These are phyloP conservation scores for Mimas tiliae DNA, from an alignment of 2,888 invertebrate genomes.

Conservation along the genomic window DNA sequence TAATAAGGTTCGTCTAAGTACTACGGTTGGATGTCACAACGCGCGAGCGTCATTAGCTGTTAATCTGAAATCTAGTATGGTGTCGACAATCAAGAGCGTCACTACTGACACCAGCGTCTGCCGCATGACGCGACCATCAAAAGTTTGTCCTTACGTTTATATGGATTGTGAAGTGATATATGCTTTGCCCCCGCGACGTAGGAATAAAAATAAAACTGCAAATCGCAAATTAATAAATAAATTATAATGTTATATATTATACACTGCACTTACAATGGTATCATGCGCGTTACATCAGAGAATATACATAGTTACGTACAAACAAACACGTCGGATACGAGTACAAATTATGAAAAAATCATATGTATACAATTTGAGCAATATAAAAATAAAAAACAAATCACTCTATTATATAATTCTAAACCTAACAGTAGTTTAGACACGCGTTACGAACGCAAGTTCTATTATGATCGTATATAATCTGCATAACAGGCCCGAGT, in stretches of 20 bases:
- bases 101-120: too few species aligned
- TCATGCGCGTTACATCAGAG: constrained; percentile 75
- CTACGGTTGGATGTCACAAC: too few species aligned
- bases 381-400: constrained; percentile 82
- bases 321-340: constrained; percentile 68
- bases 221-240: constrained; percentile 83
- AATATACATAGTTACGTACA: constrained; percentile 78
- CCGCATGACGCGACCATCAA: too few species aligned
- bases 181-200: neutral
- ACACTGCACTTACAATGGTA: constrained; percentile 80
- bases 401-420: constrained; percentile 54
- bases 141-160: too few species aligned
- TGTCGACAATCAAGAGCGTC: too few species aligned
- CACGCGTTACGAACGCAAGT: constrained; percentile 2
- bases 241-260: constrained; percentile 83
- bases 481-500: neutral
- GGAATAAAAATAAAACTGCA: constrained; percentile 52
- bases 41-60: too few species aligned
- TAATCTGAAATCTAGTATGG: too few species aligned
- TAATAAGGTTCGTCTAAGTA: too few species aligned
- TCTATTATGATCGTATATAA: neutral
- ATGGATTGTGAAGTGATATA: too few species aligned
- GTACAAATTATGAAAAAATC: constrained; percentile 54
- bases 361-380: constrained; percentile 78
- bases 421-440: constrained; percentile 16